Evolutionary conservation across 2,113 vertebrate species (phyloP), one percentile per base, ranked within the genome.

Genomic region (Daphoenositta chrysoptera): DNA sequence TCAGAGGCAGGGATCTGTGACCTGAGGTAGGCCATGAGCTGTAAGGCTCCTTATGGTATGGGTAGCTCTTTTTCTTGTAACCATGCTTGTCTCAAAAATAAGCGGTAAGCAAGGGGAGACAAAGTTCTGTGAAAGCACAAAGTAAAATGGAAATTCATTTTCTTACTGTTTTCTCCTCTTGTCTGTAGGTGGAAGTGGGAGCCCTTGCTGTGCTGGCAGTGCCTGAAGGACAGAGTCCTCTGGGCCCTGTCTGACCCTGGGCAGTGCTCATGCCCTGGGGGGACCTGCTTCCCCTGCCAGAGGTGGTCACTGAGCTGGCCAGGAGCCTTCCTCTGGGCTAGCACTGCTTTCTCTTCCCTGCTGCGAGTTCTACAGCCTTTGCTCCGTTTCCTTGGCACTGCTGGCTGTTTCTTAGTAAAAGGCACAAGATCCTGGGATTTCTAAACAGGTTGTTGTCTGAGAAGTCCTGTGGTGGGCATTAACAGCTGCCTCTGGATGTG

Each of bases 1-100:
- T 61, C n/a, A 27, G n/a, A 65, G 51, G 24, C 26, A 37, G 68
- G 2, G 26, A 63, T 54, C 7, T 87, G 39, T 45, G 24, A 47
- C 33, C 19, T 45, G 57, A 60, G 21, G 68, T 40, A 39, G 28
- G 20, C 44, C 15, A 8, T 26, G 48, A 19, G 5, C n/a, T 14
- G 1, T 39, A 42, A 73, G 11, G 10, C 31, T 72, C 50, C 42
- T 83, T 22, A 7, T 0, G 3, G 5, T 22, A 7, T 0, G 3
- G 5, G 5, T 9, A 40, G 6, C 17, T 68, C 28, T 44, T 31
- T 18, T 48, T 31, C 37, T 80, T 47, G 44, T 40, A 21, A 76
- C 45, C 40, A 33, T 13, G 28, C 19, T 87, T 7, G 1, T 42
- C 3, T 6, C 30, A 81, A 66, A 66, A 63, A 28, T 12, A 37